These are phyloP conservation scores for Tympanoctomys barrerae DNA, from an alignment of 2,797 vertebrate genomes.

Conservation along the genomic window DNA sequence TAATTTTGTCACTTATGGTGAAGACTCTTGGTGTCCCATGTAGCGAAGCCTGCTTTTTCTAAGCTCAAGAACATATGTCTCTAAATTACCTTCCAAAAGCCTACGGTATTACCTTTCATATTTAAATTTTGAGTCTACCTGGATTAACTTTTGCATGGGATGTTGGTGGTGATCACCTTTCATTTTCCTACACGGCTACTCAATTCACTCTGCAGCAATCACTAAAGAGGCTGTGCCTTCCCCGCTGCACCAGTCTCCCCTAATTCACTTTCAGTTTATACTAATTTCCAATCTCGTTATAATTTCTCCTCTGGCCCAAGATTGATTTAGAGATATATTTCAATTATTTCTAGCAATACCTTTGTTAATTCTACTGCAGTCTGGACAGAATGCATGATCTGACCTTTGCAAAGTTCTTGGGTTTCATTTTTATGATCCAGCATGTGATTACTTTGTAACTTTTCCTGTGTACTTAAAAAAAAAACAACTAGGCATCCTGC, in stretches of 20 bases:
- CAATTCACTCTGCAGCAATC: not conserved
- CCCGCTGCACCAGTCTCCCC: not conserved
- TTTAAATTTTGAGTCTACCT: not conserved
- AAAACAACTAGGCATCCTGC: not conserved
- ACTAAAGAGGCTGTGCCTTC: not conserved
- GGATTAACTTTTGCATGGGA: not conserved
- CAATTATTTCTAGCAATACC: conserved; percentile 9
- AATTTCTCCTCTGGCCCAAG: not conserved
- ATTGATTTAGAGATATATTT: not conserved
- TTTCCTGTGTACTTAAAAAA: not conserved
- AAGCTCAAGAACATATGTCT: not conserved
- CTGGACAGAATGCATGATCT: not conserved
- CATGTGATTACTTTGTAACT: not conserved
- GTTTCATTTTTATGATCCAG: not conserved
- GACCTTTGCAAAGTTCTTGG: not conserved
- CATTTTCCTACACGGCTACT: not conserved
- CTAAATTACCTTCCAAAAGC: not conserved
- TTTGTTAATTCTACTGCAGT: not conserved
- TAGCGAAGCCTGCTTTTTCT: not conserved
- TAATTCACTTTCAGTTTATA: not conserved
- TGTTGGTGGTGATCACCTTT: not conserved
- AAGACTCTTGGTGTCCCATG: not conserved
- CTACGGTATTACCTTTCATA: not conserved
- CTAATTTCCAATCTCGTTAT: not conserved
- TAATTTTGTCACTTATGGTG: not conserved